Conservation (phyloP, 1,140 invertebrate genomes). For the Dreissena rostriformis region DNA sequence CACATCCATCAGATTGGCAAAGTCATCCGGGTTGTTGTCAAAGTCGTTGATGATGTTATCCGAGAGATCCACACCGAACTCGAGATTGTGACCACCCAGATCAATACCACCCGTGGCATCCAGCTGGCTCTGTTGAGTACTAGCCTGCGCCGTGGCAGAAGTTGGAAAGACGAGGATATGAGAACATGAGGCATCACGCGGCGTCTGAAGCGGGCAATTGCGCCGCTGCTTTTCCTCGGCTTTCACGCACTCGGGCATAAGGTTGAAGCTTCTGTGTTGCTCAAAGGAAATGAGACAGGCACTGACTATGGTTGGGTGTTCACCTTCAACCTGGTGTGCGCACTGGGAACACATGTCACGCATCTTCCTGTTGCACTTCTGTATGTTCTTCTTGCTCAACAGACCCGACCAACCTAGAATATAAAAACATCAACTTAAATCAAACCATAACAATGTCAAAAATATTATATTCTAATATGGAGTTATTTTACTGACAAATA, state of each 20-base stretch:
- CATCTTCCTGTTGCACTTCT: slow-evolving; percentile 92
- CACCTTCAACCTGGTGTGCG: slow-evolving; percentile 82
- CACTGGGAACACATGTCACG: slow-evolving; percentile 95
- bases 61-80: slow-evolving; percentile 60
- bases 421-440: not conserved
- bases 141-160: slow-evolving; percentile 90
- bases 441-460: too few species aligned
- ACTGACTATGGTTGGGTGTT: slow-evolving; percentile 94
- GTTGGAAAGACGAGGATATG: slow-evolving; percentile 99
- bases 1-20: slow-evolving; percentile 59
- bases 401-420: slow-evolving; percentile 93
- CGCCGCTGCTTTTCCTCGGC: slow-evolving; percentile 78
- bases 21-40: slow-evolving; percentile 52
- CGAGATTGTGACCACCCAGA: slow-evolving; percentile 54
- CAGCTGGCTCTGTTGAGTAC: slow-evolving; percentile 40
- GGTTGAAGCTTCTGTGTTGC: slow-evolving; percentile 94
- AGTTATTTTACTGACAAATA: too few species aligned
- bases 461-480: too few species aligned
- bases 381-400: slow-evolving; percentile 94
- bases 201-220: slow-evolving; percentile 78
- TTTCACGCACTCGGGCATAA: slow-evolving; percentile 92
- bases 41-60: slow-evolving; percentile 66
- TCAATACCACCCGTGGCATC: slow-evolving; percentile 54
- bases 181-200: slow-evolving; percentile 94
- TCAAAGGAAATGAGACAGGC: slow-evolving; percentile 98